These are phyloP conservation scores for Uloborus diversus DNA, from an alignment of 1,140 invertebrate species.

Conservation along the genomic window DNA sequence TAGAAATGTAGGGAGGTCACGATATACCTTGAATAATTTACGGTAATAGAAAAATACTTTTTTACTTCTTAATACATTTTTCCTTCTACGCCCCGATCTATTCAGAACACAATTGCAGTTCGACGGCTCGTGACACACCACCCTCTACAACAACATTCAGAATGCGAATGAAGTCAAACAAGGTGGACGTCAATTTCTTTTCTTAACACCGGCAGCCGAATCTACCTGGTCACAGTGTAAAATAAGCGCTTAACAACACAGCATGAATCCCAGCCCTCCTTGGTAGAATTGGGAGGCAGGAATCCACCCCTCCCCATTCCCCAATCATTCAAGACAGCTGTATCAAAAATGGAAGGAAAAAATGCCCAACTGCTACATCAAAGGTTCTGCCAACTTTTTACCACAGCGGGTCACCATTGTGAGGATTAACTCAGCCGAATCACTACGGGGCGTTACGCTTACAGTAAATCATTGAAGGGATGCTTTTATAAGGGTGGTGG, in stretches of 20 bases:
- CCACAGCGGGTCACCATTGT: constrained; percentile 25
- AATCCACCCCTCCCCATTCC: neutral
- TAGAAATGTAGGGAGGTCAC: no score
- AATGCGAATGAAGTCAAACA: constrained; percentile 1
- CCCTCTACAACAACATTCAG: neutral
- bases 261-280: constrained; percentile 23
- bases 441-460: constrained; percentile 40
- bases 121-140: neutral
- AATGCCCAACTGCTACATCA: constrained; percentile 20
- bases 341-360: constrained; percentile 2
- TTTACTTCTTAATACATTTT: no score
- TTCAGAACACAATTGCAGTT: neutral
- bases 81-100: no score
- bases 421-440: constrained; percentile 1
- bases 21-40: no score
- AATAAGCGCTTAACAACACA: constrained; percentile 47
- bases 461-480: constrained; percentile 39
- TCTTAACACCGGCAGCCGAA: constrained; percentile 35
- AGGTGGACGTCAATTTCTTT: constrained; percentile 15
- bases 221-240: constrained; percentile 25
- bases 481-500: neutral
- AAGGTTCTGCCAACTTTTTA: constrained; percentile 21
- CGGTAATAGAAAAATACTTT: no score
- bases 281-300: neutral
- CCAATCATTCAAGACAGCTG: constrained; percentile 28